These are phyloP conservation scores for Amblyopsis hoosieri DNA, from an alignment of 2,797 vertebrate genomes.

Conservation along the genomic window DNA sequence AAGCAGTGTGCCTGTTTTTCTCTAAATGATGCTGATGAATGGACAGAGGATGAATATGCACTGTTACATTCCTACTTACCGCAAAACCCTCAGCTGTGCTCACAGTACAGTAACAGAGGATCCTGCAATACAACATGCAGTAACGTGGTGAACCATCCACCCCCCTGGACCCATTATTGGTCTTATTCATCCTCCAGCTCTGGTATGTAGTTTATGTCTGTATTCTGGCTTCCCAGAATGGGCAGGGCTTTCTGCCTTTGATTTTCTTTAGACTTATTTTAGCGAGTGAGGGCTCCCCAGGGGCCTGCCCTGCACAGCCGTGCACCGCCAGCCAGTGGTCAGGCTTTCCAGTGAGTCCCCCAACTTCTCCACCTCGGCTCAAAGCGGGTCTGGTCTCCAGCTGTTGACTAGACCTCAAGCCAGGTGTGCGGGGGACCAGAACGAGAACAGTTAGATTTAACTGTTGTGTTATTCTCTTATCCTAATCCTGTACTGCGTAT, in stretches of 20 bases:
- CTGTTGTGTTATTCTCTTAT: neutral
- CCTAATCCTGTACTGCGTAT: neutral
- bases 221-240: slow-evolving; percentile 58
- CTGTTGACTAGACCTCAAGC: slow-evolving; percentile 51
- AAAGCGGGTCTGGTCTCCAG: slow-evolving; percentile 69
- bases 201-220: slow-evolving; percentile 63
- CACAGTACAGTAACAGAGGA: neutral
- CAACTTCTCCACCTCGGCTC: neutral
- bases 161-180: slow-evolving; percentile 18
- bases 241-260: slow-evolving; percentile 29
- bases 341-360: slow-evolving; percentile 44
- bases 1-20: slow-evolving; percentile 57
- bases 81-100: slow-evolving; percentile 31
- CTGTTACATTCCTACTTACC: slow-evolving; percentile 49
- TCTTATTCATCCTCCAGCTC: slow-evolving; percentile 39
- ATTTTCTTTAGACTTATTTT: slow-evolving; percentile 23
- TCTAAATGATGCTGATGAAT: slow-evolving; percentile 67
- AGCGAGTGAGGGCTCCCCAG: slow-evolving; percentile 38
- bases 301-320: slow-evolving; percentile 39
- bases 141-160: slow-evolving; percentile 39
- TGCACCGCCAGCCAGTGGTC: slow-evolving; percentile 37
- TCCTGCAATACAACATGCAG: slow-evolving; percentile 5
- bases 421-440: slow-evolving; percentile 9
- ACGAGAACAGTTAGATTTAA: neutral
- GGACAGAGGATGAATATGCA: slow-evolving; percentile 52